Conservation (phyloP, 2,888 invertebrate genomes). For the Erpobdella octoculata region DNA sequence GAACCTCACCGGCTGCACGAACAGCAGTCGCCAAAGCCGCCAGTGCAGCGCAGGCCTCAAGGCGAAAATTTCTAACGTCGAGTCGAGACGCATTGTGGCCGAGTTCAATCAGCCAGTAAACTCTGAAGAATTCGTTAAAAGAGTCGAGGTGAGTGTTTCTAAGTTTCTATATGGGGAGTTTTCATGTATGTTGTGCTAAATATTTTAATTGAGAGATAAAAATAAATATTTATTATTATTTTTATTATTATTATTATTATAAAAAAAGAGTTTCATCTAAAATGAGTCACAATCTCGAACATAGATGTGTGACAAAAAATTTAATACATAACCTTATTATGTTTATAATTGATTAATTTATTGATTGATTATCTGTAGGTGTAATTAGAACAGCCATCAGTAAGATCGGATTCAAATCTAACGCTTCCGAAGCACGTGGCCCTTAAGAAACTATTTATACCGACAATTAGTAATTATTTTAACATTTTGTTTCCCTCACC, state of each 20-base stretch:
- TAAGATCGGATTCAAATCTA: no score
- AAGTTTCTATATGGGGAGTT: no score
- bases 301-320: no score
- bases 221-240: slow-evolving; percentile 78
- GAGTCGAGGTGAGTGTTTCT: slow-evolving; percentile 39
- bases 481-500: slow-evolving; percentile 61
- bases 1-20: background rate
- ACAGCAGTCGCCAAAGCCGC: background rate
- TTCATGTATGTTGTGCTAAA: no score
- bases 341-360: no score
- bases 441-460: no score
- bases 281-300: no score
- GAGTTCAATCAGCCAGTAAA: background rate
- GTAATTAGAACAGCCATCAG: no score
- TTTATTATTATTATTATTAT: background rate
- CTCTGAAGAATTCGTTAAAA: background rate
- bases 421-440: no score
- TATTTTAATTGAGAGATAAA: slow-evolving; percentile 60
- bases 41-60: background rate
- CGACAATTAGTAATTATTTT: no score
- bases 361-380: no score
- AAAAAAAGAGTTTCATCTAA: background rate
- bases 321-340: no score
- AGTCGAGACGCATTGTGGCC: background rate
- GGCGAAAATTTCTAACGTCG: background rate